These are phyloP conservation scores for Picus viridis DNA, from an alignment of 2,797 vertebrate genomes.

Conservation along the genomic window DNA sequence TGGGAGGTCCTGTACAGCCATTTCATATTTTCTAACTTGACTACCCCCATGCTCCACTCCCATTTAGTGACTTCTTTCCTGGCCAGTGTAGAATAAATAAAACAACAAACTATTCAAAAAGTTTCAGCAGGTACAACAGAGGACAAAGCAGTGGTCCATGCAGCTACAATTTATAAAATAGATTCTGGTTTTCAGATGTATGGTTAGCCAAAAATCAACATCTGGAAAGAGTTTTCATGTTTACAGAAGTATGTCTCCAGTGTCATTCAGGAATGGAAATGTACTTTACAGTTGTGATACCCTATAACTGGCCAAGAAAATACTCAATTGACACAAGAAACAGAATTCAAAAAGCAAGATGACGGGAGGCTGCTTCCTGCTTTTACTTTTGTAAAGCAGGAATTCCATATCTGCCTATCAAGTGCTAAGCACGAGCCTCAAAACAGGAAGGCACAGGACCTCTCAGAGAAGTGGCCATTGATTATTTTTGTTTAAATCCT, in stretches of 20 bases:
- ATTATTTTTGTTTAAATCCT: background rate
- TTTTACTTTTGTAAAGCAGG: background rate
- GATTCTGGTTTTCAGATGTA: conserved; percentile 27
- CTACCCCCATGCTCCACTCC: background rate
- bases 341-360: background rate
- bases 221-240: conserved; percentile 41
- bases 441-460: background rate
- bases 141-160: background rate
- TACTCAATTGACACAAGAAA: background rate
- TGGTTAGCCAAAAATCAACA: conserved; percentile 29
- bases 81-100: background rate
- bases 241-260: background rate
- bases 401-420: background rate
- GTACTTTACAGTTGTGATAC: background rate
- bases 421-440: background rate
- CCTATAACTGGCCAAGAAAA: background rate
- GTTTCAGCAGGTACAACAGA: conserved; percentile 7
- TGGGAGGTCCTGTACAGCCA: background rate
- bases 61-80: background rate
- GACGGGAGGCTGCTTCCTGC: background rate
- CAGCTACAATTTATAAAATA: conserved; percentile 21
- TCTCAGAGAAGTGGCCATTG: background rate
- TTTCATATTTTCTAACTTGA: background rate
- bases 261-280: conserved; percentile 31
- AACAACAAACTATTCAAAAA: background rate